phyloP scores from a whole-genome alignment of 2,113 vertebrate genomes.

The Sceloporus undulatus region DNA sequence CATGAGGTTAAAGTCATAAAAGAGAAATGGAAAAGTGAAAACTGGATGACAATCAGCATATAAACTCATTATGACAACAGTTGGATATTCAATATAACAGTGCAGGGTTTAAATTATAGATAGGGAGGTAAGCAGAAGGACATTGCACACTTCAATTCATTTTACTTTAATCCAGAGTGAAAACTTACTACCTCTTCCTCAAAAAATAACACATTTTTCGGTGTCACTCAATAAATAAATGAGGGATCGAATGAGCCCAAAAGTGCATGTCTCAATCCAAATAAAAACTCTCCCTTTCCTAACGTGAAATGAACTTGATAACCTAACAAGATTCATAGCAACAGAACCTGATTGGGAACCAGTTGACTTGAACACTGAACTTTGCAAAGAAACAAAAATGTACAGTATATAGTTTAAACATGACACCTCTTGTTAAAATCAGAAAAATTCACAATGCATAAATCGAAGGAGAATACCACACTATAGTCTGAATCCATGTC shows the following conservation, averaged over 20 bases:
- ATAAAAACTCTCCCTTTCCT: slow-evolving; percentile 25
- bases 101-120: background rate
- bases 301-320: background rate
- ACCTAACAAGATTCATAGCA: background rate
- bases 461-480: background rate
- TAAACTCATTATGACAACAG: background rate
- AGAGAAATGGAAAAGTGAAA: slow-evolving; percentile 3
- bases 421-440: background rate
- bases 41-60: background rate
- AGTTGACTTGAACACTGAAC: background rate
- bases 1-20: background rate
- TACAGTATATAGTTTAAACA: background rate
- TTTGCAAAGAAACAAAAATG: background rate
- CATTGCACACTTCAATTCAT: background rate
- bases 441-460: background rate
- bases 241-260: background rate
- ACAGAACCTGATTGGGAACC: slow-evolving; percentile 11
- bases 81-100: background rate
- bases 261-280: slow-evolving; percentile 27
- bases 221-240: slow-evolving; percentile 4
- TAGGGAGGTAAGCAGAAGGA: slow-evolving; percentile 1
- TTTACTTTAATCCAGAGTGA: background rate
- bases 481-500: background rate
- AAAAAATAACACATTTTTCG: background rate
- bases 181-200: background rate